Conservation (phyloP, 1,140 invertebrate species). For the Alviniconcha marisindica region DNA sequence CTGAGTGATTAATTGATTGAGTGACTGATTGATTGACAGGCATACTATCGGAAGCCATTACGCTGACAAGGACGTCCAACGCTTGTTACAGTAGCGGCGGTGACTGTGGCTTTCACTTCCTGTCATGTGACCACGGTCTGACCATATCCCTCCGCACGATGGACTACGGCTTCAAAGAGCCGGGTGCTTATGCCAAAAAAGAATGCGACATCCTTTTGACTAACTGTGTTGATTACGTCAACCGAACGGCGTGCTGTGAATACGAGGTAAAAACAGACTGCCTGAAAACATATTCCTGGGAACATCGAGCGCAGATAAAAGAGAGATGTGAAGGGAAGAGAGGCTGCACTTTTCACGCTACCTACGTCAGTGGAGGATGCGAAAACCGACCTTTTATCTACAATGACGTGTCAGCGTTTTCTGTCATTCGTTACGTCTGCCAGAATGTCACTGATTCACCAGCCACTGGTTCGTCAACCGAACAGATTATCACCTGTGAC, state of each 20-base stretch:
- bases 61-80: slow-evolving; percentile 14
- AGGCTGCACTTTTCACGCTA: not conserved
- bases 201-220: not conserved
- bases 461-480: too few relatives aligned
- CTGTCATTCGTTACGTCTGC: slow-evolving; percentile 30
- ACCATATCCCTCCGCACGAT: not conserved
- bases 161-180: slow-evolving; percentile 31
- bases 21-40: too few relatives aligned
- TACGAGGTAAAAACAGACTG: slow-evolving; percentile 4
- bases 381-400: not conserved
- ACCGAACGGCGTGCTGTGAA: not conserved
- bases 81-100: slow-evolving; percentile 37
- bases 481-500: not conserved
- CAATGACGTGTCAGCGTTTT: not conserved
- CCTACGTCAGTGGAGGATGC: not conserved
- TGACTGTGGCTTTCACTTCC: slow-evolving; percentile 31
- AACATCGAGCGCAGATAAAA: not conserved
- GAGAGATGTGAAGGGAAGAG: slow-evolving; percentile 13
- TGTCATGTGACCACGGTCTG: slow-evolving; percentile 11
- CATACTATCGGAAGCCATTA: not conserved
- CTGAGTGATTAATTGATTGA: too few relatives aligned
- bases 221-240: slow-evolving; percentile 15
- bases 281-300: not conserved
- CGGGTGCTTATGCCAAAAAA: not conserved
- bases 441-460: not conserved